A percentile compares a stretch with the other conserved stretches of the same genome.
phyloP scores from a whole-genome alignment of 2,113 vertebrate genomes.

The Macquaria australasica region DNA sequence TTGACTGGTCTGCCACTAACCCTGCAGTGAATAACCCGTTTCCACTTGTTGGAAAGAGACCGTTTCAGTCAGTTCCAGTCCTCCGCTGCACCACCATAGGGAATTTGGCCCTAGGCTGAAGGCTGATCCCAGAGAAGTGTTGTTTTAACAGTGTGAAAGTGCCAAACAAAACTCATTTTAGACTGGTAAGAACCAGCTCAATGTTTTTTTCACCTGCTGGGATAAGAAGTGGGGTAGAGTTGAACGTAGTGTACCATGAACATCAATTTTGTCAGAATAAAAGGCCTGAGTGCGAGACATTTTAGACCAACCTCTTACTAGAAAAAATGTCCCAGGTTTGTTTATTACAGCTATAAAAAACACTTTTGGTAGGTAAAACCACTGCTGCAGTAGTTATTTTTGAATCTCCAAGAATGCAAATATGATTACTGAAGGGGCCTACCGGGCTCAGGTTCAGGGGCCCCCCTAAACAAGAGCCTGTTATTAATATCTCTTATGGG shows the following conservation, averaged over 20 bases:
- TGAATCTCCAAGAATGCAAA: neutral
- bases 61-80: neutral
- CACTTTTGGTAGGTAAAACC: neutral
- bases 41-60: neutral
- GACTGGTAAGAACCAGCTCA: neutral
- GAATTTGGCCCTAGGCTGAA: neutral
- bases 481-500: neutral
- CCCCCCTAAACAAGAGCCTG: neutral
- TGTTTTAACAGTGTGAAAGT: neutral
- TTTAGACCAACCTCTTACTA: neutral
- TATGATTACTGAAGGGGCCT: neutral
- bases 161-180: neutral
- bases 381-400: neutral
- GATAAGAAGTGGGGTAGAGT: neutral
- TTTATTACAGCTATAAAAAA: neutral
- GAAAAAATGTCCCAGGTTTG: neutral
- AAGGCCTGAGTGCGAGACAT: neutral
- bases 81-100: too few species aligned
- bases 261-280: neutral
- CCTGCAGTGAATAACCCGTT: neutral
- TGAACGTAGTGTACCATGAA: neutral
- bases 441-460: neutral
- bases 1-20: neutral
- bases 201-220: neutral
- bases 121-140: neutral